Base-by-base conservation (phyloP, 2,113 vertebrate species). In the Probosciger aterrimus region DNA sequence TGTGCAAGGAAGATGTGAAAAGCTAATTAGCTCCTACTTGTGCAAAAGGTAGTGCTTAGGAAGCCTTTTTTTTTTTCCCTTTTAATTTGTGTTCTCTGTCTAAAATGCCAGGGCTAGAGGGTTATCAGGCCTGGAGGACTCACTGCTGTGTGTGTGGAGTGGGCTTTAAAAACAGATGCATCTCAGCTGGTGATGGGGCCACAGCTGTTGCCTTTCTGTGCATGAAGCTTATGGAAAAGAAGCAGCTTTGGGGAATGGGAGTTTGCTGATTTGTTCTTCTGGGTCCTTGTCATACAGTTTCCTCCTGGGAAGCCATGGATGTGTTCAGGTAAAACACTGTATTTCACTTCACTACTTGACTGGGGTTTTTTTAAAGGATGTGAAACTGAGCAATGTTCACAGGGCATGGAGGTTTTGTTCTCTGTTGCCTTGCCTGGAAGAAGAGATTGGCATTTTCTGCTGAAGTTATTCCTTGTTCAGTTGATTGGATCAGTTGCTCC, bases 91-190 rank as follows among this genome's bases (percentile, higher is more conserved):
- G 4, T 39, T 64, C 12, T 83, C 57, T 27, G 39, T 6, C 16
- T 35, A 2, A 84, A 65, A 12, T 31, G 31, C 7, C 28, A 69
- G 37, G 27, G 10, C 24, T 64, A 27, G 41, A 85, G 31, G 23
- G 18, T 75, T 80, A 69, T 49, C 68, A n/a, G 14, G 44, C n/a
- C 71, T 79, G 68, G n/a, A 67, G 14, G 28, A 46, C 50, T 63
- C 0, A 0, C 49, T 63, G 59, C n/a, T 69, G 10, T 50, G 44
- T 57, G 24, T 4, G 0, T 44, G 46, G 44, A 85, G 17, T 25
- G 23, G 78, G 55, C 28, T 90, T 74, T 82, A 82, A 90, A 87
- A 79, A 75, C 28, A 82, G 76, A 8, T 49, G 33, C 16, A 4
- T 33, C 28, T 47, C 86, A 95, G 73, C 76, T 74, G 68, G 41